Conservation (phyloP, 2,888 invertebrate species). For the Macrosoma leucophasiata region DNA sequence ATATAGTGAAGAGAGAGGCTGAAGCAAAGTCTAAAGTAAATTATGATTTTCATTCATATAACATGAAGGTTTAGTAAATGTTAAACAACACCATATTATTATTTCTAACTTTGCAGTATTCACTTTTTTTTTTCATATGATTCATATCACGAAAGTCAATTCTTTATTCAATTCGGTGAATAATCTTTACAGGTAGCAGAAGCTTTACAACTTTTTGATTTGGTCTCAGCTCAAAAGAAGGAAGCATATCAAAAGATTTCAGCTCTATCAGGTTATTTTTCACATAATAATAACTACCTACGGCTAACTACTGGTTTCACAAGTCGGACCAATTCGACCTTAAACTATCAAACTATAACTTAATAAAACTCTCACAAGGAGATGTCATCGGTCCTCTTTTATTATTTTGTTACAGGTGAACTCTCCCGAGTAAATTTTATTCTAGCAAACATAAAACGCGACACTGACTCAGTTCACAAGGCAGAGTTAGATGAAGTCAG, state of each 20-base stretch:
- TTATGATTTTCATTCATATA: conserved; percentile 1
- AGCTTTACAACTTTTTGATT: conserved; percentile 61
- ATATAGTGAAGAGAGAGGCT: conserved; percentile 49
- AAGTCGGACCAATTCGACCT: no score
- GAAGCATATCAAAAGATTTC: conserved; percentile 47
- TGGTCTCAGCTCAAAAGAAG: conserved; percentile 53
- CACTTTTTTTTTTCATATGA: no score
- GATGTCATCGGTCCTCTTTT: conserved; percentile 1
- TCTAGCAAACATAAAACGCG: conserved; percentile 69
- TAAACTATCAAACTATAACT: no score
- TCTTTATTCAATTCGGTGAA: no score
- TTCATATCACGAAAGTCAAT: no score
- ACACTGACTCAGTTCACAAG: conserved; percentile 72
- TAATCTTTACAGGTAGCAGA: conserved; percentile 64
- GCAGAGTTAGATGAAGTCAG: conserved; percentile 75
- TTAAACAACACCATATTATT: background rate
- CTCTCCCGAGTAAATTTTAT: conserved; percentile 65
- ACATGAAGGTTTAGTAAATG: background rate
- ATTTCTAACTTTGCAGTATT: no score
- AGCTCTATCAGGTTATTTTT: conserved; percentile 42
- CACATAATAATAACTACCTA: no score
- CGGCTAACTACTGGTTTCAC: no score
- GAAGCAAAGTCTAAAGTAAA: conserved; percentile 63
- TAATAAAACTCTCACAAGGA: no score
- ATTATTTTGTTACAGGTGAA: conserved; percentile 63